Base-by-base conservation (phyloP, 37 sponge, comb jelly and placozoan genomes). In the Spongilla lacustris region DNA sequence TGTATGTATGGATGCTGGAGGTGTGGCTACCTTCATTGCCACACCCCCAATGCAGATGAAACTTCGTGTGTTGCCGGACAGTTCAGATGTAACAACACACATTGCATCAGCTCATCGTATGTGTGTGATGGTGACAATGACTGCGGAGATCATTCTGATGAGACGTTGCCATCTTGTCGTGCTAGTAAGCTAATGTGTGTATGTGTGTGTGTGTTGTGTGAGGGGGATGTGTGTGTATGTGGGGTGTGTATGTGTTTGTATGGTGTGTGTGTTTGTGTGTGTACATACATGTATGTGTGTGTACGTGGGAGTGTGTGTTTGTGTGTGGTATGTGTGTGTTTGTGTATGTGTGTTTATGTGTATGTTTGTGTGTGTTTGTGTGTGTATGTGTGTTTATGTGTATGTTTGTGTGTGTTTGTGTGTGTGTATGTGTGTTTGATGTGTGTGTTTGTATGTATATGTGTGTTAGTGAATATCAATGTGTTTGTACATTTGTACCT, bases 101-200 rank as follows among this genome's bases (percentile, higher is more conserved):
- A 36, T 34, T 88, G 88, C 26, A n/a, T 88, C 8, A 22, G 67
- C 23, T 14, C 41, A 23, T 27, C 68, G 0, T 69, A 36, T 9
- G 74, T 34, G 0, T 92, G 92, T 84, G 85, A 92, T 87, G 88
- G 85, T 76, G 66, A 41, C 12, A 30, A 82, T 0, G 93, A 93
- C 76, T 93, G 93, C 32, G 76, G 66, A 25, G 90, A 94, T 71
- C 33, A 30, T 0, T 79, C 84, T 0, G 94, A 94, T 84, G 94
- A 94, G 68, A 8, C 36, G 30, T 69, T 23, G 24, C 58, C 29
- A 24, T 9, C 30, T 19, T 37, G 32, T 14, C 27, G 72, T 36
- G 36, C 6, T 2, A 46, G 83, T 36, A 21, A 72, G 72, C 32
- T 33, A 26, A 10, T 50, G 80, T 79, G 66, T 79, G 50, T 79